Evolutionary conservation across 1,140 invertebrate genomes (phyloP).

Genomic region (Spodoptera litura): DNA sequence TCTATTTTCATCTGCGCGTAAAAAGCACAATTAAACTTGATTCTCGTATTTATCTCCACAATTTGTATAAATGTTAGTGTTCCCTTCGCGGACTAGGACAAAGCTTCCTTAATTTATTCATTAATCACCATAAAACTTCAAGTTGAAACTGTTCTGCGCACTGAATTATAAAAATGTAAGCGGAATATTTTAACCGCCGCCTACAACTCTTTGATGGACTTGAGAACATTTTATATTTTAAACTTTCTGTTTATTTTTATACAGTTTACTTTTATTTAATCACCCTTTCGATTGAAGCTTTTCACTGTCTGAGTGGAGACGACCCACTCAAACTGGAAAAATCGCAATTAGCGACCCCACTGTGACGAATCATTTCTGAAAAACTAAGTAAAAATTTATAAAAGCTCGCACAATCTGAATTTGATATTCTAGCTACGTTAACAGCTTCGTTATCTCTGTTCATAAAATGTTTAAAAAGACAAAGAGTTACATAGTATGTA

Average conservation of each 20-base stretch:
- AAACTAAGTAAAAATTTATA: too few species aligned
- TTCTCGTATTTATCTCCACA: background rate
- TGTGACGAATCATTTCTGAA: too few species aligned
- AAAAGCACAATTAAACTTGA: background rate
- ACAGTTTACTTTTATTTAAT: background rate
- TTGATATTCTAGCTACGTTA: too few species aligned
- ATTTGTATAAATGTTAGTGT: conserved; percentile 11
- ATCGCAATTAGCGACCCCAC: too few species aligned
- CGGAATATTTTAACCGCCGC: conserved; percentile 1
- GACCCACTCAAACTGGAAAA: too few species aligned
- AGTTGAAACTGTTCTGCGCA: conserved; percentile 21
- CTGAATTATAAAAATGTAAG: conserved; percentile 28
- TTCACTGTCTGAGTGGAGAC: too few species aligned
- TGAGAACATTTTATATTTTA: conserved; percentile 16
- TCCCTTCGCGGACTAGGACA: background rate
- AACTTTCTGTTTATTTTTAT: background rate
- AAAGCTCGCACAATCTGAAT: too few species aligned
- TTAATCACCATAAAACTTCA: conserved; percentile 32
- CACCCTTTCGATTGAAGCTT: too few species aligned
- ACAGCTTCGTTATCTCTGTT: too few species aligned
- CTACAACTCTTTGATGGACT: background rate
- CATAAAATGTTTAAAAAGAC: too few species aligned
- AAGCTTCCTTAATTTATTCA: conserved; percentile 30
- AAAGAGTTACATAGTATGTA: too few species aligned
- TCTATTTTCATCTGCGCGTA: background rate